Evolutionary conservation across 2,888 invertebrate species (phyloP).

Genomic region (Drosophila subsilvestris): DNA sequence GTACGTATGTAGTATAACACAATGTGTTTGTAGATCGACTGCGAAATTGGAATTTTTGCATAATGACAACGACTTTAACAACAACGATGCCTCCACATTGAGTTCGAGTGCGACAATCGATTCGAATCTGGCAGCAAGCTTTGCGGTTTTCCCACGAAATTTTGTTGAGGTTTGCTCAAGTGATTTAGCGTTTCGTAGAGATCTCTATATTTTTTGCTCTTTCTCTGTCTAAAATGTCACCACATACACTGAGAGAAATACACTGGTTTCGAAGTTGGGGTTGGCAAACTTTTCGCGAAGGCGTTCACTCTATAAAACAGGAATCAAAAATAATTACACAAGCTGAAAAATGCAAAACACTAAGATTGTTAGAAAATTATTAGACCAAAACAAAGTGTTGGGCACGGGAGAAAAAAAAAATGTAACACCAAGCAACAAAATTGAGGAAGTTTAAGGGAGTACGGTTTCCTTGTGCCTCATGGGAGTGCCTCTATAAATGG

Average conservation of each 20-base stretch:
- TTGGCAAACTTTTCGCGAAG: neutral
- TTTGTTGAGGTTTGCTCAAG: slow-evolving; percentile 43
- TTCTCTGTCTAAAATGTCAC: slow-evolving; percentile 33
- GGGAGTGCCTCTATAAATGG: no score
- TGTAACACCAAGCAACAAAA: slow-evolving; percentile 1
- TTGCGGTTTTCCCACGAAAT: slow-evolving; percentile 64
- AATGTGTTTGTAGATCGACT: slow-evolving; percentile 35
- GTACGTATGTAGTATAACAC: slow-evolving; percentile 8
- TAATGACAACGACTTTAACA: slow-evolving; percentile 31
- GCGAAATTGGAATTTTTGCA: slow-evolving; percentile 49
- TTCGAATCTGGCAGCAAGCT: slow-evolving; percentile 43
- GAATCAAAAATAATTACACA: slow-evolving; percentile 30
- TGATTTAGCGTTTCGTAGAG: slow-evolving; percentile 52
- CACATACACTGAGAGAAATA: slow-evolving; percentile 44
- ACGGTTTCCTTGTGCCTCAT: neutral
- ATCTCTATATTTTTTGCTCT: slow-evolving; percentile 12
- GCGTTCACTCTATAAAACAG: slow-evolving; percentile 11
- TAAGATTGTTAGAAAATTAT: slow-evolving; percentile 50
- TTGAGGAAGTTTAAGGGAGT: neutral
- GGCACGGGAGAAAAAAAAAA: neutral
- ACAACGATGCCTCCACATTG: neutral
- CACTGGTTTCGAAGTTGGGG: neutral
- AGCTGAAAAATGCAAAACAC: slow-evolving; percentile 21
- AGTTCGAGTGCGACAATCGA: slow-evolving; percentile 8
- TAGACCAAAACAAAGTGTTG: slow-evolving; percentile 55